These are phyloP conservation scores for Oryzias dopingdopingensis DNA, from an alignment of 2,797 vertebrate genomes.

Conservation along the genomic window DNA sequence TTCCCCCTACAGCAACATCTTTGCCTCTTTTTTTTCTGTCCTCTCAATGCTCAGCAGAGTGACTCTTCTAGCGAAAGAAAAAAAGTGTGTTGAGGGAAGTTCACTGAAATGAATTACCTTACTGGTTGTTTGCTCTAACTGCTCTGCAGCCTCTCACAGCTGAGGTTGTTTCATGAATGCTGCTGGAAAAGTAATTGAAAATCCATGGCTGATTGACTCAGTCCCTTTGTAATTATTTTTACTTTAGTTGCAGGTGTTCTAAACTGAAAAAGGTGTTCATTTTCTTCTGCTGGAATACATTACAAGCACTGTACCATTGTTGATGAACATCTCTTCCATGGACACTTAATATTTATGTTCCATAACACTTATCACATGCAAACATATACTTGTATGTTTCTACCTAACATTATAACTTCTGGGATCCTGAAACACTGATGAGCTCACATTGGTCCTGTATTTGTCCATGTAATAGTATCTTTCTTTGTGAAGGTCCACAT, in stretches of 20 bases:
- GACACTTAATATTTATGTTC: too few relatives aligned
- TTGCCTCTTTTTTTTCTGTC: constrained; percentile 19
- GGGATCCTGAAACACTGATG: too few relatives aligned
- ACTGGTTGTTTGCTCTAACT: constrained; percentile 39
- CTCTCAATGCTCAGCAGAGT: constrained; percentile 18
- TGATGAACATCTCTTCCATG: too few relatives aligned
- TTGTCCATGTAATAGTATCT: background rate
- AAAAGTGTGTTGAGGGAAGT: constrained; percentile 37
- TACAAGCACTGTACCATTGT: too few relatives aligned
- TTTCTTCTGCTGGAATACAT: background rate
- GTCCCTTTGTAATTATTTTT: constrained; percentile 68
- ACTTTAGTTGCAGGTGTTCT: constrained; percentile 43
- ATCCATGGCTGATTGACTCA: constrained; percentile 73
- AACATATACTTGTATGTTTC: background rate
- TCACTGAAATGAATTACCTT: constrained; percentile 53
- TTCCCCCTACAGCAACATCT: constrained; percentile 38
- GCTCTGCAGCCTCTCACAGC: constrained; percentile 49
- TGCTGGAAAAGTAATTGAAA: constrained; percentile 70
- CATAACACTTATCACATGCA: background rate
- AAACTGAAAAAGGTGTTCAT: constrained; percentile 29
- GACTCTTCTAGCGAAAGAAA: constrained; percentile 21
- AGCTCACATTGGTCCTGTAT: too few relatives aligned
- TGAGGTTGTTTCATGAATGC: constrained; percentile 47
- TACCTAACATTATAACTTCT: too few relatives aligned
- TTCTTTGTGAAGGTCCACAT: background rate